Evolutionary conservation across 2,888 invertebrate species (phyloP).

Genomic region (Chloromyia formosa): DNA sequence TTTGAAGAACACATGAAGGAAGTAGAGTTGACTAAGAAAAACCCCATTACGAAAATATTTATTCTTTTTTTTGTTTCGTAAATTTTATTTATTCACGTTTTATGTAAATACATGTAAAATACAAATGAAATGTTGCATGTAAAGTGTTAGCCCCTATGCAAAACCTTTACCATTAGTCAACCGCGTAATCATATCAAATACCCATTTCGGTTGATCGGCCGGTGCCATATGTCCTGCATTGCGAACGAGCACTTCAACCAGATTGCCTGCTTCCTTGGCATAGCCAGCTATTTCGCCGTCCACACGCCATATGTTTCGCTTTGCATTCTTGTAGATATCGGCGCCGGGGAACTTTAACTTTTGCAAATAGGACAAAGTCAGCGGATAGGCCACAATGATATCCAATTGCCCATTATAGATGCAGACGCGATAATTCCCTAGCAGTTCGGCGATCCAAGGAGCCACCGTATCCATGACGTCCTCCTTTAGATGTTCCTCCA

Average conservation of each 20-base stretch:
- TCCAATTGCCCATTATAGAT: slow-evolving; percentile 92
- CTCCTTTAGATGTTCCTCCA: slow-evolving; percentile 74
- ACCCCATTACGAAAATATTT: too few relatives aligned
- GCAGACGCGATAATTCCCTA: slow-evolving; percentile 75
- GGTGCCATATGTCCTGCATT: slow-evolving; percentile 87
- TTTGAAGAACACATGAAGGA: too few relatives aligned
- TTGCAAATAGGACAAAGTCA: slow-evolving; percentile 81
- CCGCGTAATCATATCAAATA: slow-evolving; percentile 75
- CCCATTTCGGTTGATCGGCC: slow-evolving; percentile 80
- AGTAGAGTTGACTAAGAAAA: too few relatives aligned
- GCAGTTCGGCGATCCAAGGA: slow-evolving; percentile 73
- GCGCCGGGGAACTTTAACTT: slow-evolving; percentile 75
- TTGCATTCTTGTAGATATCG: slow-evolving; percentile 72
- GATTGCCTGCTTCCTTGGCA: slow-evolving; percentile 74
- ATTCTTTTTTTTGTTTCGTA: too few relatives aligned
- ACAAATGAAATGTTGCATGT: too few relatives aligned
- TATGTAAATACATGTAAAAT: too few relatives aligned
- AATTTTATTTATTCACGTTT: too few relatives aligned
- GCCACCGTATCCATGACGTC: slow-evolving; percentile 87
- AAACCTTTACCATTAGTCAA: slow-evolving; percentile 68
- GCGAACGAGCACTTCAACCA: slow-evolving; percentile 78
- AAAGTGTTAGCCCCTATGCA: background rate
- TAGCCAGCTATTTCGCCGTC: slow-evolving; percentile 78
- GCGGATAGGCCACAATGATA: slow-evolving; percentile 87
- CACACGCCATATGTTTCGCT: slow-evolving; percentile 75